Conservation (phyloP, 2,888 invertebrate species). For the Protodeltote pygarga region DNA sequence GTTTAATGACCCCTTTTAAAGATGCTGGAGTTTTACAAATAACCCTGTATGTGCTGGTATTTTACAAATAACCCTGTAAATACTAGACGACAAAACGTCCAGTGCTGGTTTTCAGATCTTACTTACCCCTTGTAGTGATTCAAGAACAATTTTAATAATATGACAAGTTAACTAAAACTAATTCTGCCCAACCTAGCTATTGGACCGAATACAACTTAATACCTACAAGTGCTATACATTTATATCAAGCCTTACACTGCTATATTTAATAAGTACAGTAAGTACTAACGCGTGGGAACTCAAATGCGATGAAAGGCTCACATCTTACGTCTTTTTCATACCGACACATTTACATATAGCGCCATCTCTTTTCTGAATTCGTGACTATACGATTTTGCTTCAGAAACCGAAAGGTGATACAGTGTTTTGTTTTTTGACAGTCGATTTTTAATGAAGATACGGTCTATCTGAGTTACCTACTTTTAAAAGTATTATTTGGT, state of each 20-base stretch:
- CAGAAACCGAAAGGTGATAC: slow-evolving; percentile 61
- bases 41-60: no score
- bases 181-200: background rate
- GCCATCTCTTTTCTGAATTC: slow-evolving; percentile 64
- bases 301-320: slow-evolving; percentile 54
- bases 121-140: no score
- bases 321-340: slow-evolving; percentile 43
- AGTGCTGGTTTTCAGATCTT: no score
- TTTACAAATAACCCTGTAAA: no score
- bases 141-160: no score
- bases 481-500: slow-evolving; percentile 24
- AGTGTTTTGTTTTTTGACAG: slow-evolving; percentile 61
- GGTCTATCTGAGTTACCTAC: slow-evolving; percentile 36
- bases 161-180: no score
- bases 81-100: no score
- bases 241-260: slow-evolving; percentile 10
- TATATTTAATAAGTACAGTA: slow-evolving; percentile 21
- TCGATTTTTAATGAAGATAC: slow-evolving; percentile 61
- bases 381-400: slow-evolving; percentile 76
- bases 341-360: slow-evolving; percentile 14
- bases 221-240: background rate
- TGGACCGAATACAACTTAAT: slow-evolving; percentile 9
- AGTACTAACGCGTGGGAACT: slow-evolving; percentile 66
- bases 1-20: no score
- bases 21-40: no score